Evolutionary conservation across 2,888 invertebrate genomes (phyloP).

Genomic region (Tortricodes alternella): DNA sequence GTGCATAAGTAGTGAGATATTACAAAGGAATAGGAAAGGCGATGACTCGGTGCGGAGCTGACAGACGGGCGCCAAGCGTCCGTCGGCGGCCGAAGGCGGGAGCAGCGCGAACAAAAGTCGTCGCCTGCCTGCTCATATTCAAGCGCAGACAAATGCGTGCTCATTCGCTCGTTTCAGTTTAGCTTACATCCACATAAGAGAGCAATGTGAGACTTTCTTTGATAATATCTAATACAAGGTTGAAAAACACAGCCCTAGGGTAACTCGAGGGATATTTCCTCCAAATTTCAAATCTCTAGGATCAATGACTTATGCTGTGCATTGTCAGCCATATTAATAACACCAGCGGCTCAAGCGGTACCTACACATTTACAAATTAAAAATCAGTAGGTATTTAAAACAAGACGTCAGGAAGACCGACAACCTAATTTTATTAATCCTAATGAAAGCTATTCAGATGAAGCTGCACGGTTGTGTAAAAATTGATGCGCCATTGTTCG

Average conservation of each 20-base stretch:
- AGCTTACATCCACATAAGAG: too few relatives aligned
- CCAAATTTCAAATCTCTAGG: too few relatives aligned
- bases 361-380: too few relatives aligned
- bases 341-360: too few relatives aligned
- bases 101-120: slow-evolving; percentile 43
- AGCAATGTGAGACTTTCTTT: too few relatives aligned
- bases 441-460: slow-evolving; percentile 38
- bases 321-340: too few relatives aligned
- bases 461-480: slow-evolving; percentile 35
- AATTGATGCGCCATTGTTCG: slow-evolving; percentile 39
- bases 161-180: slow-evolving; percentile 49
- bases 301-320: too few relatives aligned
- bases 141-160: slow-evolving; percentile 55
- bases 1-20: neutral
- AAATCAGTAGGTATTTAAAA: too few relatives aligned
- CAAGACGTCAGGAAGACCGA: neutral
- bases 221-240: too few relatives aligned
- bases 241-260: too few relatives aligned
- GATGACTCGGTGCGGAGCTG: slow-evolving; percentile 18
- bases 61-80: neutral
- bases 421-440: slow-evolving; percentile 34
- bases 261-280: too few relatives aligned
- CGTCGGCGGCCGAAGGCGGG: too few relatives aligned
- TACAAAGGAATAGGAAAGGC: slow-evolving; percentile 30
- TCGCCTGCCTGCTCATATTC: slow-evolving; percentile 41